Evolutionary conservation across 1,140 invertebrate species (phyloP), one percentile per base, ranked within the genome.

Genomic region (Druon quercuslanigerum): DNA sequence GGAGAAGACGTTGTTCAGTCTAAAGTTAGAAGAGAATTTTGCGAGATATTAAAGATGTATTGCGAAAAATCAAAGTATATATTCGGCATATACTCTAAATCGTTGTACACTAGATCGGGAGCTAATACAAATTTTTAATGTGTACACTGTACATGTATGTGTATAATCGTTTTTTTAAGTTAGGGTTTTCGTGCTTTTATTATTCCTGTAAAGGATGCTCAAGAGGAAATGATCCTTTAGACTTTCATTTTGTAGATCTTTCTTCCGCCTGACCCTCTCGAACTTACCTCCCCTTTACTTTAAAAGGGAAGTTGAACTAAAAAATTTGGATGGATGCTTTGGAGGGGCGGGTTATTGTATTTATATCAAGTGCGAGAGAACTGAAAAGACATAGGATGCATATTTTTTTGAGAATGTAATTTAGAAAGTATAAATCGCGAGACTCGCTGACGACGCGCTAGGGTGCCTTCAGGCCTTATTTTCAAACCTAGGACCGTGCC

Each of bases 401-500:
- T 84, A 79, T 80, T 78, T 82, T 79, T 57, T 81, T 70, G 77
- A 74, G 25, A 9, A 72, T 51, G 75, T 66, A 74, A 76, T 60
- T n/a, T 66, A 66, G 60, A 66, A 13, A 7, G 57, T 66, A 83
- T 74, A 78, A 17, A 56, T 82, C 16, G 52, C 52, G 46, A 72
- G 51, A 51, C 50, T 74, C 52, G 73, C 54, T 54, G 8, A 46
- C 50, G 52, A 81, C 51, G 72, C 75, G 80, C 79, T 87, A 84
- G 84, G 85, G 87, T 91, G 89, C 89, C 89, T 91, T 91, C 86
- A 88, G 87, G 76, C 81, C 86, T 82, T 82, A 84, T 83, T 84
- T 79, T 80, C 54, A 76, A 84, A 77, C 82, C 76, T 89, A 86
- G 84, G 77, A 85, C 74, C 86, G 88, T 89, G 89, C 89, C 88